phyloP scores from a whole-genome alignment of 1,140 invertebrate genomes.

The Panagrolaimus sp. region DNA sequence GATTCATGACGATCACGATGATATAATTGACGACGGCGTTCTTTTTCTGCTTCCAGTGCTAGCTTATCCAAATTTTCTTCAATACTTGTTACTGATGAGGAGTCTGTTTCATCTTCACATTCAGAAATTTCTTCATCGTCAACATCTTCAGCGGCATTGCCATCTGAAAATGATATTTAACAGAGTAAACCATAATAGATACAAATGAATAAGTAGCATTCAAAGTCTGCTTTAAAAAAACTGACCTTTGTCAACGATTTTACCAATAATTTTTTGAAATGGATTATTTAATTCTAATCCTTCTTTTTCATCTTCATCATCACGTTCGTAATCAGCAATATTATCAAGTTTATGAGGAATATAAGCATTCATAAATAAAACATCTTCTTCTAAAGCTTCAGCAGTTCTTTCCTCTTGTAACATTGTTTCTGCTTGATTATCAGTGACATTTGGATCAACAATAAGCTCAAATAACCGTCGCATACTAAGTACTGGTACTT shows the following conservation, averaged over 20 bases:
- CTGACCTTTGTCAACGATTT: constrained; percentile 32
- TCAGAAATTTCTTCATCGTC: constrained; percentile 49
- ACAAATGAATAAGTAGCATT: too few species aligned
- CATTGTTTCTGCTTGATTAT: constrained; percentile 67
- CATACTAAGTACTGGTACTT: constrained; percentile 81
- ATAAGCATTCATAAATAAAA: constrained; percentile 84
- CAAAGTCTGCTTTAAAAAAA: not conserved
- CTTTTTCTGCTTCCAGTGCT: constrained; percentile 27
- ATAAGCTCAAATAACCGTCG: constrained; percentile 93
- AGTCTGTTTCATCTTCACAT: constrained; percentile 62
- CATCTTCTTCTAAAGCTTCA: constrained; percentile 69
- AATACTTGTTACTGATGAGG: constrained; percentile 38
- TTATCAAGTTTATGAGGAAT: constrained; percentile 90
- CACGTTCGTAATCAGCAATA: constrained; percentile 81
- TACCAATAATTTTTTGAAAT: constrained; percentile 52
- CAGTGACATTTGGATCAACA: constrained; percentile 70
- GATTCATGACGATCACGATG: constrained; percentile 72
- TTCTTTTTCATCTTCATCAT: constrained; percentile 73
- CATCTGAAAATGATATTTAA: too few species aligned
- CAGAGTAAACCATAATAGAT: too few species aligned
- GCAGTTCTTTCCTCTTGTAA: constrained; percentile 65
- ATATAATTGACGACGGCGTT: constrained; percentile 35
- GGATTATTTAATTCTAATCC: constrained; percentile 67
- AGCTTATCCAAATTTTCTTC: constrained; percentile 62
- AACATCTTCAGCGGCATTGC: too few species aligned